A percentile compares a stretch with the other conserved stretches of the same genome.
These are phyloP conservation scores for Notospermus geniculatus DNA, from an alignment of 1,140 invertebrate species.

Conservation along the genomic window DNA sequence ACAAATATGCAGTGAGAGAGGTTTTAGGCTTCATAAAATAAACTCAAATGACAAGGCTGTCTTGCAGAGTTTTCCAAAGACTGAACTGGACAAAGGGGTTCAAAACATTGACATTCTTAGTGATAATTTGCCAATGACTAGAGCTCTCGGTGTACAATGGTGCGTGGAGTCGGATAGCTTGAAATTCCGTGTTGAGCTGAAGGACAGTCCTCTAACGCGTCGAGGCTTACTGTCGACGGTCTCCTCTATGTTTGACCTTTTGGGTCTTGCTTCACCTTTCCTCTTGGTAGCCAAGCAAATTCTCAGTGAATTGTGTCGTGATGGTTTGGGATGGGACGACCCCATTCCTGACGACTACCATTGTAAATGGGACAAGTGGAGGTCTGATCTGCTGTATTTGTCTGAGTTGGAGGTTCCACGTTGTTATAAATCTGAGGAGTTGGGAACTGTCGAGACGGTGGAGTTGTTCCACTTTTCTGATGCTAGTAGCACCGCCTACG, in stretches of 20 bases:
- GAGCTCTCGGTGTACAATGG: slow-evolving; percentile 1
- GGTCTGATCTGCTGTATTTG: background rate
- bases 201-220: background rate
- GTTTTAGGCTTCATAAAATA: slow-evolving; percentile 8
- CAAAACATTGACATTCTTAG: background rate
- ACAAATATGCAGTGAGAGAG: slow-evolving; percentile 1
- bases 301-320: background rate
- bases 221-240: background rate
- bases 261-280: slow-evolving; percentile 7
- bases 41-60: background rate
- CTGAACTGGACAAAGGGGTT: background rate
- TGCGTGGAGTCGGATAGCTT: slow-evolving; percentile 2
- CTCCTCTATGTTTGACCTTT: background rate
- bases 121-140: background rate
- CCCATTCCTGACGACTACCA: background rate
- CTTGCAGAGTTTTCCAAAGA: background rate
- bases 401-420: background rate
- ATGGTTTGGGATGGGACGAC: background rate
- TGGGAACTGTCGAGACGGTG: background rate
- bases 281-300: slow-evolving; percentile 6
- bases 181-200: background rate
- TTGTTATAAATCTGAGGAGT: background rate
- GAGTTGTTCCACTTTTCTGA: slow-evolving; percentile 1
- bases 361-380: background rate
- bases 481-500: slow-evolving; percentile 2